Evolutionary conservation across 2,797 vertebrate genomes (phyloP), one percentile per base, ranked within the genome.

Genomic region (Cryptoblepharus egeriae): DNA sequence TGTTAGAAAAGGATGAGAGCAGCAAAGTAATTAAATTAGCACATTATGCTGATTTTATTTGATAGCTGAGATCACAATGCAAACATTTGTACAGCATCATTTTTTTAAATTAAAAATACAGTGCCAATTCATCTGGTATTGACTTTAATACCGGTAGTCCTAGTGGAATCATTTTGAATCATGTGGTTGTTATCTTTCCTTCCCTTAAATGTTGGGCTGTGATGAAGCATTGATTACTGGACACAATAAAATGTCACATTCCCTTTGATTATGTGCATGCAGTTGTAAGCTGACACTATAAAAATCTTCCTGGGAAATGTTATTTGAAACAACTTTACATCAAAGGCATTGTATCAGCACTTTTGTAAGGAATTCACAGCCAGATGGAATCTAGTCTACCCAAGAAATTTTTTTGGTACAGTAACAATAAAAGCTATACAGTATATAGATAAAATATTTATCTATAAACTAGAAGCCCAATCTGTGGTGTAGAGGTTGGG

Each of bases 21-120:
- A 92, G 82, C 80, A 80, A 92, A 92, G 88, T 90, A 91, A 92
- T 90, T 90, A 90, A 92, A 92, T 94, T 88, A 92, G 90, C 65
- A 86, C 90, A 93, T 85, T 92, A 85, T 37, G 84, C 89, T 90
- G 88, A 90, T 90, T 83, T 86, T 91, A 89, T 89, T 89, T 92
- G 92, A 92, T 91, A 88, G 79, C 83, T 82, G 82, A 70, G 86
- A 88, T 82, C 65, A 70, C 87, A 86, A 90, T 88, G 87, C 88
- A 93, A 93, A 90, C 77, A 78, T 93, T 92, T 91, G 80, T 88
- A 78, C 81, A 89, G 73, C 77, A 52, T 52, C 12, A 49, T 49
- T 49, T 49, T 72, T 90, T 90, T 73, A 64, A 88, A 30, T 83
- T 63, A 69, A 73, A 79, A 73, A 77, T 6, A 0, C 10, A 70